Base-by-base conservation (phyloP, 2,113 vertebrate species). In the Bungarus multicinctus region DNA sequence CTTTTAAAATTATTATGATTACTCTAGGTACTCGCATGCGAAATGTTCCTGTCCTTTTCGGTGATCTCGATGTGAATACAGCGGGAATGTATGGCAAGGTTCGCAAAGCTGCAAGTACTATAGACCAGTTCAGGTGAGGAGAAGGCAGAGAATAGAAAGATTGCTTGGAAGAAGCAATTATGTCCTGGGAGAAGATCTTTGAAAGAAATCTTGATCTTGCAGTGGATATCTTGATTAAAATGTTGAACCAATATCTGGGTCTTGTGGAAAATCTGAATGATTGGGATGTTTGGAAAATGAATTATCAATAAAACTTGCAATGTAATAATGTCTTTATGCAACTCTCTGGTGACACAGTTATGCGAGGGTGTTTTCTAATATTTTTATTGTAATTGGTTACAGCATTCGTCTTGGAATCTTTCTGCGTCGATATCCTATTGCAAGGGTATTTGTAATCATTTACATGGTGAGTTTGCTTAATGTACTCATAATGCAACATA, bases 341-440 rank as follows among this genome's bases (percentile, higher is more conserved):
- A 81, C 39, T 81, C 74, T 22, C 5, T 43, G 34, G n/a, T 81
- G 69, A 16, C 7, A 23, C 34, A 88, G 5, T 43, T 43, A 45
- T 16, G 64, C 9, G 8, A 30, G n/a, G 85, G 34, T 23, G 86
- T 16, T 87, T 5, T 52, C 20, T 88, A 60, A 50, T 69, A 16
- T 60, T 92, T 60, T 25, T 85, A 91, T 50, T 91, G 12, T 20
- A 0, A 64, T 55, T 93, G 95, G 92, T 64, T 64, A 45, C 95
- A 99, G 99, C 97, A 99, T 99, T 96, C 98, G 99, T 60, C 96
- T 99, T 94, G 99, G 99, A 93, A 99, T 99, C 97, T 99, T 99
- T 95, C 97, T 99, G 64, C 98, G 99, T 94, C 98, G 99, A 30
- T 99, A 99, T 93, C 99, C 99, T 11, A 97, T 98, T 88, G 99